Evolutionary conservation across 2,113 vertebrate species (phyloP).

Genomic region (Malurus alboscapulatus): DNA sequence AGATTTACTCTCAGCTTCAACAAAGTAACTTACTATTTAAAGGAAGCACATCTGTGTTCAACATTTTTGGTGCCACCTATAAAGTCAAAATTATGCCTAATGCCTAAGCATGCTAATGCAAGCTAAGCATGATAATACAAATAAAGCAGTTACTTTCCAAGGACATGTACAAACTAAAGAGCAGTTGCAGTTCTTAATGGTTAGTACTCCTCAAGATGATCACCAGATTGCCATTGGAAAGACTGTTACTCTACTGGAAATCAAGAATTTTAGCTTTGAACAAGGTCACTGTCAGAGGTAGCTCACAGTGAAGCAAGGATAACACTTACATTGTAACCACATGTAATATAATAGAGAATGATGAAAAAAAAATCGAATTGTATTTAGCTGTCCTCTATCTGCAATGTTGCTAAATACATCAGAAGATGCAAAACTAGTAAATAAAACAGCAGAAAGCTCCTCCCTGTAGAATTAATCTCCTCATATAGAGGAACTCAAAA

Average conservation of each 20-base stretch:
- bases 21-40: not conserved
- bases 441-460: not conserved
- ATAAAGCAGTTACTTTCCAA: not conserved
- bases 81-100: not conserved
- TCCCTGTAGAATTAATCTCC: not conserved
- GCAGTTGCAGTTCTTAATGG: not conserved
- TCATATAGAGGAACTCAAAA: not conserved
- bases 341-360: slow-evolving; percentile 10
- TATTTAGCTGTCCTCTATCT: not conserved
- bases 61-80: not conserved
- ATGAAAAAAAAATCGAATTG: not conserved
- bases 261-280: not conserved
- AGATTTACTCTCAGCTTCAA: not conserved
- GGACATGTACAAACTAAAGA: not conserved
- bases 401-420: not conserved
- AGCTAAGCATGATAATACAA: not conserved
- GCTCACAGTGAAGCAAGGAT: not conserved
- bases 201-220: not conserved
- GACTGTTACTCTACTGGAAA: not conserved
- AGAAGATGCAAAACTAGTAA: not conserved
- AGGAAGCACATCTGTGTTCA: not conserved
- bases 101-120: not conserved
- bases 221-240: not conserved
- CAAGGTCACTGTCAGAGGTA: not conserved
- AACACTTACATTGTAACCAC: not conserved